Conservation (phyloP, 2,113 vertebrate genomes). For the Candoia aspera region DNA sequence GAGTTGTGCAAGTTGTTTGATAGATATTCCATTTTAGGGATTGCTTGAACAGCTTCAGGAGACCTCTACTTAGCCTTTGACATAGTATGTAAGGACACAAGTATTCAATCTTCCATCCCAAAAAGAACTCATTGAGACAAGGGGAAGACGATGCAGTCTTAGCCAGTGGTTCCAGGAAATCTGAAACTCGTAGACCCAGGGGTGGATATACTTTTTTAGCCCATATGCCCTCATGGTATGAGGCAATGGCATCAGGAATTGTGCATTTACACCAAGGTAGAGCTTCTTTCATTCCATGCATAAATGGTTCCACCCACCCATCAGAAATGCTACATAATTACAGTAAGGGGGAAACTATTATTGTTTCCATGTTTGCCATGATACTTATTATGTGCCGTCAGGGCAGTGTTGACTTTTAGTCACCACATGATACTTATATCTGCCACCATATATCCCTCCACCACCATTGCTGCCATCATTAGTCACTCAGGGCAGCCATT, state of each 20-base stretch:
- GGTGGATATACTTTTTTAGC: not conserved
- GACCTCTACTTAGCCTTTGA: not conserved
- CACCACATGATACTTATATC: not conserved
- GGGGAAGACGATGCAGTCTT: not conserved
- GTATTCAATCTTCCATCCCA: not conserved
- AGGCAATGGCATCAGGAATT: not conserved
- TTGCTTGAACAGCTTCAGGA: not conserved
- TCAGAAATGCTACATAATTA: not conserved
- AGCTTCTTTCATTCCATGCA: not conserved
- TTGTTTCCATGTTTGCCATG: not conserved
- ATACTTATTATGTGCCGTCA: not conserved
- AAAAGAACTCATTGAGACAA: not conserved
- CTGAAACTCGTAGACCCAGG: not conserved
- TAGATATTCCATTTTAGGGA: not conserved
- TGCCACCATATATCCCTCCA: not conserved
- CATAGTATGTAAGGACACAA: not conserved
- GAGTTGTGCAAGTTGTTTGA: not conserved
- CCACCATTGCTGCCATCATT: not conserved
- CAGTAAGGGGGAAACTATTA: not conserved
- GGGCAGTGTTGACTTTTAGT: not conserved
- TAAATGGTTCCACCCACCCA: not conserved
- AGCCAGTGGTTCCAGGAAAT: not conserved
- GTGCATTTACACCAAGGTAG: not conserved
- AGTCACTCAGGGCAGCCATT: not conserved
- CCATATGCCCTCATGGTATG: not conserved